These are phyloP conservation scores for Dipodomys merriami DNA, from an alignment of 2,113 vertebrate species.

Conservation along the genomic window DNA sequence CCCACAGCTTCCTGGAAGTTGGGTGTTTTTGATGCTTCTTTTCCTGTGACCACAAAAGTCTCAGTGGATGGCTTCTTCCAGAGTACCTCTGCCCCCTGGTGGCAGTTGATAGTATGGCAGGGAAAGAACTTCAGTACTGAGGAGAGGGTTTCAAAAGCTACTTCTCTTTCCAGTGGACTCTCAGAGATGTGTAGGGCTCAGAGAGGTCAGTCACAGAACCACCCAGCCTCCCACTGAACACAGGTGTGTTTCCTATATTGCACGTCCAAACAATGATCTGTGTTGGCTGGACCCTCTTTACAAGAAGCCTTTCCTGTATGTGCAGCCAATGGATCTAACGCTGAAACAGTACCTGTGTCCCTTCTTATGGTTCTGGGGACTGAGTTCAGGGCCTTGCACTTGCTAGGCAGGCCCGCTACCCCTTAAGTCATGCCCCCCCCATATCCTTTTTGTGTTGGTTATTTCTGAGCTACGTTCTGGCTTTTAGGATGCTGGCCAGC, in stretches of 20 bases:
- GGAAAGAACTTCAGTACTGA: not conserved
- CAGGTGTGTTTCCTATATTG: not conserved
- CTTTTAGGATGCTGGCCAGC: too few species aligned
- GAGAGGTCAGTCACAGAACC: not conserved
- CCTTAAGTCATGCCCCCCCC: too few species aligned
- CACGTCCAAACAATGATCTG: not conserved
- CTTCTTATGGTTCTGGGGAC: not conserved
- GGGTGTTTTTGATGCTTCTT: not conserved
- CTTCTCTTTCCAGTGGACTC: not conserved
- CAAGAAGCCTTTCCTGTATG: not conserved
- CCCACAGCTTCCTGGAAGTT: too few species aligned
- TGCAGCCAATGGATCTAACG: not conserved
- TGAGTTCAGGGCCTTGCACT: too few species aligned
- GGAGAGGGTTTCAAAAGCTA: not conserved
- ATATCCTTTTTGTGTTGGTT: too few species aligned
- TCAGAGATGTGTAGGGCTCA: not conserved
- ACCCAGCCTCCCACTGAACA: too few species aligned
- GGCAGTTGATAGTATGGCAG: not conserved
- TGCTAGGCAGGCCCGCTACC: too few species aligned
- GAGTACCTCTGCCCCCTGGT: rapidly evolving
- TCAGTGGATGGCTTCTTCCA: not conserved
- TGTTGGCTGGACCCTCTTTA: not conserved
- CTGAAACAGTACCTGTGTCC: not conserved
- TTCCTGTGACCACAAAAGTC: too few species aligned
- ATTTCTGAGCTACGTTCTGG: too few species aligned